Evolutionary conservation across 2,888 invertebrate genomes (phyloP), one percentile per base, ranked within the genome.

Genomic region (Halictus quadricinctus): DNA sequence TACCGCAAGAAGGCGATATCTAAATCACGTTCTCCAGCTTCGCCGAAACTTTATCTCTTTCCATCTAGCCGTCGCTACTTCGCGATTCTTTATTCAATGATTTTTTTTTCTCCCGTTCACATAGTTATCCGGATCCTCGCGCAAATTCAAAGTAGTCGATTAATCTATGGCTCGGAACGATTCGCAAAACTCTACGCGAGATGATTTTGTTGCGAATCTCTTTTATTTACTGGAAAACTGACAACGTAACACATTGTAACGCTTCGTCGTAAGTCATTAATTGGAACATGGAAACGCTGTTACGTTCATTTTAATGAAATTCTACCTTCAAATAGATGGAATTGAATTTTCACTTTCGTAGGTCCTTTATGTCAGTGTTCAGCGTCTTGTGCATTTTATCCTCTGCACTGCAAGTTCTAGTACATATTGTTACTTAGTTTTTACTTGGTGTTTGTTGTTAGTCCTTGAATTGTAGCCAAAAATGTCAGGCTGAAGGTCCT

Each of bases 1-100:
- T 93, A 92, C 92, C 90, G 74, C 88, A 89, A 92, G 91, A 90
- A 92, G 90, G 89, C 92, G 92, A 93, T 93, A 93, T 93, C 92
- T 94, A 92, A 93, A 93, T 93, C 92, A 93, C 92, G 92, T 89
- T 87, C 87, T 87, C 87, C 87, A 87, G 85, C 87, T 85, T 0
- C 85, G 72, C 77, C 76, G 72, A 74, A 89, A 89, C 82, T 88
- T 90, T 87, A 81, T 77, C 82, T 77, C 85, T 83, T 74, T 86
- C 81, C 64, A 60, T 74, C 80, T 72, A 76, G 64, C 72, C 79
- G 82, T 78, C 82, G 77, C 25, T 66, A 29, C 41, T 36, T 72
- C 76, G 79, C 83, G 76, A 64, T 83, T 90, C 79, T 80, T 81
- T 81, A 77, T 58, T 66, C 58, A 41, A 81, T 79, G 46, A 80